Evolutionary conservation across 2,113 vertebrate genomes (phyloP), one percentile per base, ranked within the genome.

Genomic region (Pyxicephalus adspersus): DNA sequence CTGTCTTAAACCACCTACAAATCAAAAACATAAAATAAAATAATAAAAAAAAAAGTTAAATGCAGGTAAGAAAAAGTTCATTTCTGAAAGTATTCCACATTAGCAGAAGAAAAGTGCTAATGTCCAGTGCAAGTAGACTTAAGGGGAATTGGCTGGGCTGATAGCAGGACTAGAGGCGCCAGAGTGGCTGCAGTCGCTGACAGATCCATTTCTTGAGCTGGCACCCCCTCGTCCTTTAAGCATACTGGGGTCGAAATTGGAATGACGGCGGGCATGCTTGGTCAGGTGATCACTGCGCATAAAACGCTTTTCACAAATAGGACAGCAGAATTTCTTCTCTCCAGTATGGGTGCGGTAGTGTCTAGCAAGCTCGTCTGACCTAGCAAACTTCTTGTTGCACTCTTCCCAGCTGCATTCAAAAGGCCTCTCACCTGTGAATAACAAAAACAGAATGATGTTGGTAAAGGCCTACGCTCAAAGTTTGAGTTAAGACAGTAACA

Each of bases 271-370:
- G 34, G 97, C 97, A 0, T 99, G 97, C 90, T 99, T 99, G 68
- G 95, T 98, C 90, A 99, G 93, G 85, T 99, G 97, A 89, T 99
- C 97, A 11, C 97, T 98, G 86, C 97, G 95, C 97, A 98, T 98
- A 90, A 99, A 99, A 84, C 97, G 96, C 85, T 99, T 99, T 86
- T 98, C 95, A 0, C 97, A 98, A 50, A 98, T 95, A 0, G 96
- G 97, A 85, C 97, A 99, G 84, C 95, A 89, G 52, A 99, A 99
- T 86, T 96, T 96, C 92, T 98, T 98, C 86, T 99, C 97, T 0
- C 97, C 97, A 0, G 97, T 99, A 93, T 99, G 97, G n/a, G 97
- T 99, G 89, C 97, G 97, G 89, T 95, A 96, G 87, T 99, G 97
- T 85, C 97, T 95, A 0, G 97, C 96, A 88, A 99, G 92, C 93